Evolutionary conservation across 1,140 invertebrate species (phyloP).

Genomic region (Drosophila parabipectinata): DNA sequence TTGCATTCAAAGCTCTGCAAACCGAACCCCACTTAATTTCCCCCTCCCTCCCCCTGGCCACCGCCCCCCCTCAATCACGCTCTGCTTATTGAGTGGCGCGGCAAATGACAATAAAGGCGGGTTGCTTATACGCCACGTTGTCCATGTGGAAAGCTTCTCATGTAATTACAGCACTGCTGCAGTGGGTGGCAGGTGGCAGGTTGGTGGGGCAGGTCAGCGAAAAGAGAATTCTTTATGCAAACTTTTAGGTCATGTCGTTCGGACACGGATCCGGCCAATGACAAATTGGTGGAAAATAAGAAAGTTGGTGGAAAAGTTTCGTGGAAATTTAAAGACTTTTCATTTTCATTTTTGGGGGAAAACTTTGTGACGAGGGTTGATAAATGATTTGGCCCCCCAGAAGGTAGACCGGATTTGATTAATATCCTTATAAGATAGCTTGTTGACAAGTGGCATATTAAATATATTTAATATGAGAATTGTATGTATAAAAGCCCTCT

Average conservation of each 20-base stretch:
- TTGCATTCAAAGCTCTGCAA: conserved; percentile 70
- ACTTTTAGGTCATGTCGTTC: conserved; percentile 31
- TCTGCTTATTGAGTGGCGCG: conserved; percentile 46
- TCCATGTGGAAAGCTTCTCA: conserved; percentile 21
- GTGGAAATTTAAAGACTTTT: conserved; percentile 8
- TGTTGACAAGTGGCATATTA: conserved; percentile 12
- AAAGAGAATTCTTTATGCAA: conserved; percentile 31
- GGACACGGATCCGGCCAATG: conserved; percentile 35
- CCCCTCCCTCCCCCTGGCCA: neutral
- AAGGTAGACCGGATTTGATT: conserved; percentile 21
- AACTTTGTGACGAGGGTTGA: conserved; percentile 30
- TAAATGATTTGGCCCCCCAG: neutral
- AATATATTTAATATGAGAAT: neutral
- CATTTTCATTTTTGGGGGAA: neutral
- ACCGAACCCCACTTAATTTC: conserved; percentile 1
- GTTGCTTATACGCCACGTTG: conserved; percentile 73
- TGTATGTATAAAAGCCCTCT: neutral
- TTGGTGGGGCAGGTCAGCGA: neutral
- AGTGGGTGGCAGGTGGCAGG: neutral
- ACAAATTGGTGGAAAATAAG: conserved; percentile 14
- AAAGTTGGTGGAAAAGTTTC: conserved; percentile 14
- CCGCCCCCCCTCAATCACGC: neutral
- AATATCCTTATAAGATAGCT: neutral
- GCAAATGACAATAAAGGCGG: conserved; percentile 69
- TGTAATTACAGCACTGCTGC: conserved; percentile 35